Percentiles rank a stretch among this genome's conserved stretches.
phyloP scores from a whole-genome alignment of 35 echinoderm and acorn worm genomes.

The Strongylocentrotus purpuratus region DNA sequence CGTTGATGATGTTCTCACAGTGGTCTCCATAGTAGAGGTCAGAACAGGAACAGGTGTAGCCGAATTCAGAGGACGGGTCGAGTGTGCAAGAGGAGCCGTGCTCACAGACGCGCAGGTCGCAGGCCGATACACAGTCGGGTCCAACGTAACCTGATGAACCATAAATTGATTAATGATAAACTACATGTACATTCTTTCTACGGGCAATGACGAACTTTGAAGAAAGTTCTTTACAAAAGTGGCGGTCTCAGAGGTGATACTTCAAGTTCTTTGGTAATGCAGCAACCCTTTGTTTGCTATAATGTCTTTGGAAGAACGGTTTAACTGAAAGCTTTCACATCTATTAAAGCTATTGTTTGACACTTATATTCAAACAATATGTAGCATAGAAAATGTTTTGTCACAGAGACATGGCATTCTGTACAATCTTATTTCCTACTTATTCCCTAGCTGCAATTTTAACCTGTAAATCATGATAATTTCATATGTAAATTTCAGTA shows the following conservation, averaged over 20 bases:
- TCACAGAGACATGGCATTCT: no score
- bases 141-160: conserved; percentile 79
- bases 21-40: conserved; percentile 85
- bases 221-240: neutral
- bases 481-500: no score
- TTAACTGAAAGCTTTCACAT: no score
- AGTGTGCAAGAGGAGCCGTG: conserved; percentile 69
- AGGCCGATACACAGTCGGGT: conserved; percentile 71
- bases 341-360: no score
- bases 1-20: conserved; percentile 79
- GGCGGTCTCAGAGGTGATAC: neutral
- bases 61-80: neutral
- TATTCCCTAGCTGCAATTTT: no score
- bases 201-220: neutral
- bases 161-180: neutral
- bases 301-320: neutral
- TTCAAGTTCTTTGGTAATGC: no score
- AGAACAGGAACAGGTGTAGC: conserved; percentile 84
- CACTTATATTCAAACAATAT: no score
- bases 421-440: no score
- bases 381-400: no score
- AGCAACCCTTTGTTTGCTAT: no score
- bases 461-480: no score
- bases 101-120: conserved; percentile 77
- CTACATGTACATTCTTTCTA: neutral